Conservation (phyloP, 1,140 invertebrate genomes). For the Amphibalanus amphitrite region DNA sequence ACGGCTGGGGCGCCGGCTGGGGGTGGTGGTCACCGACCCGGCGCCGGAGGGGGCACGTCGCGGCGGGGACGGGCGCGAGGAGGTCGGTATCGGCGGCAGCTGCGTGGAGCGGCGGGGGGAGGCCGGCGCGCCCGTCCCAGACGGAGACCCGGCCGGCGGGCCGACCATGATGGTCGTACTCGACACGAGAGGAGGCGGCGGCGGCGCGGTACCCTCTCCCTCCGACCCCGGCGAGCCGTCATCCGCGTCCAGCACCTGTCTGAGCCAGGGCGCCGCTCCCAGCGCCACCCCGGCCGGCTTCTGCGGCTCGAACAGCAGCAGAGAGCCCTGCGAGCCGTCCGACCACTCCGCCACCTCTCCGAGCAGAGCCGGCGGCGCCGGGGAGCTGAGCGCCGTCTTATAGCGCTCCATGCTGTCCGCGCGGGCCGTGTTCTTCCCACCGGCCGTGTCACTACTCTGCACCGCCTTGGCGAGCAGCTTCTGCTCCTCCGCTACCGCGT, state of each 20-base stretch:
- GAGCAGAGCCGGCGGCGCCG: neutral
- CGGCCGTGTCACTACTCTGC: conserved; percentile 2
- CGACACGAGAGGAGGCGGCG: neutral
- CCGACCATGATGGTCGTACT: neutral
- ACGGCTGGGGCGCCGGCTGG: neutral
- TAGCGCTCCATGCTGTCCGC: conserved; percentile 3
- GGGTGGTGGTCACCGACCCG: too few species aligned
- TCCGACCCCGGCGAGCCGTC: neutral
- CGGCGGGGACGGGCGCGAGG: neutral
- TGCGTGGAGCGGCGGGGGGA: neutral
- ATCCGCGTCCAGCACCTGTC: neutral
- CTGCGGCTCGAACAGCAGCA: neutral
- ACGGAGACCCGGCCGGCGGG: neutral
- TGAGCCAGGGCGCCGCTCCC: neutral
- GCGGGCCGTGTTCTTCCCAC: neutral
- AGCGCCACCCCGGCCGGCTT: neutral
- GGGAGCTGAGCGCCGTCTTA: neutral
- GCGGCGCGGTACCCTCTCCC: too few species aligned
- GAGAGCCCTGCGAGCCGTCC: neutral
- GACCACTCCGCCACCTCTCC: neutral
- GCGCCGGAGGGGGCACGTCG: too few species aligned
- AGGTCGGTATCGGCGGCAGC: neutral
- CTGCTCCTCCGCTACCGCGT: conserved; percentile 10
- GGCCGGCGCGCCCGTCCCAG: too few species aligned
- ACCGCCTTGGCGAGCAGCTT: neutral